Conservation (phyloP, 2,888 invertebrate species). For the Leptogaster cylindrica region DNA sequence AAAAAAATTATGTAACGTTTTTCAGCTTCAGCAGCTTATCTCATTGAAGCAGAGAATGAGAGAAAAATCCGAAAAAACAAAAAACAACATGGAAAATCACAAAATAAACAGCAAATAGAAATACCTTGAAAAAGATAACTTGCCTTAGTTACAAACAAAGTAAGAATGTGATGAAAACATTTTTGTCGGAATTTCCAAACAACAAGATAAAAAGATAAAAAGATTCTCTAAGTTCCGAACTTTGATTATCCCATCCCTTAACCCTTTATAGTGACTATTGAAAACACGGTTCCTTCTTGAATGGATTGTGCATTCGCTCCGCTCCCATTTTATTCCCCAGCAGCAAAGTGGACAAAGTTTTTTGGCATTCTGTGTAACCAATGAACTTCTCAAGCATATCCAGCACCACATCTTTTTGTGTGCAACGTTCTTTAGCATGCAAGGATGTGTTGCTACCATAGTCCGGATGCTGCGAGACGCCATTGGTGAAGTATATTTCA, state of each 20-base stretch:
- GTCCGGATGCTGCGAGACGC: neutral
- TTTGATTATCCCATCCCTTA: constrained; percentile 55
- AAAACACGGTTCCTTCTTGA: constrained; percentile 57
- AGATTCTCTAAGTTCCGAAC: constrained; percentile 54
- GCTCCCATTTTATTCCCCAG: constrained; percentile 49
- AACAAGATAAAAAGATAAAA: constrained; percentile 56
- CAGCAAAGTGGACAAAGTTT: constrained; percentile 57
- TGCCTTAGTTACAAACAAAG: constrained; percentile 58
- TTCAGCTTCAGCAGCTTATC: too few relatives aligned
- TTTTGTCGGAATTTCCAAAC: constrained; percentile 58
- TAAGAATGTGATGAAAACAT: constrained; percentile 57
- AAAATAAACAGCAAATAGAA: too few relatives aligned
- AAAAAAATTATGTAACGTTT: too few relatives aligned
- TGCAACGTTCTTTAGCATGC: constrained; percentile 74
- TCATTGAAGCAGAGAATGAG: too few relatives aligned
- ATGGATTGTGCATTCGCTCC: constrained; percentile 45
- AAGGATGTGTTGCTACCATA: constrained; percentile 42
- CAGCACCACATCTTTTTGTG: constrained; percentile 79
- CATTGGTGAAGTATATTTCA: constrained; percentile 73
- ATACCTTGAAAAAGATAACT: constrained; percentile 46
- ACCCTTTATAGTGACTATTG: constrained; percentile 56
- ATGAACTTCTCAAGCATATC: constrained; percentile 72
- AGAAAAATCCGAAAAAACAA: too few relatives aligned
- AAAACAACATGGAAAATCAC: too few relatives aligned
- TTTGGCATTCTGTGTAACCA: constrained; percentile 56